Evolutionary conservation across 1,140 invertebrate genomes (phyloP), one percentile per base, ranked within the genome.

Genomic region (Drosophila sechellia): DNA sequence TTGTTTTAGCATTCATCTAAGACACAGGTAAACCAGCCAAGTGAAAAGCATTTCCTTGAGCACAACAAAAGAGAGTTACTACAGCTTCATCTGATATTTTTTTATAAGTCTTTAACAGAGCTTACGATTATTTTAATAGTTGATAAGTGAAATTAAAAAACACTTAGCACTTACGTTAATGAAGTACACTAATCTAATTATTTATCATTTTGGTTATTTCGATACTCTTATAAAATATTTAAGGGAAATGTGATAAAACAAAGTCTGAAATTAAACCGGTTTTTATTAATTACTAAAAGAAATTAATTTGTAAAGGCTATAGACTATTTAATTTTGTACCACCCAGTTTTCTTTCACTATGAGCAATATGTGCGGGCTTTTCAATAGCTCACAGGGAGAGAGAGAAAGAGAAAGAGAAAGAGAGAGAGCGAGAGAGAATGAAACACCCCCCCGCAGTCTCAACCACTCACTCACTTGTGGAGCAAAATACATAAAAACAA

Each of bases 321-420:
- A 27, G 27, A 31, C 31, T 31, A 0, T 31, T 31, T 31, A 31
- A 10, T 10, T 31, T 31, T 31, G 6, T 31, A 31, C 31, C 31
- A 31, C 8, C 6, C 8, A 17, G 11, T 43, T 43, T 43, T 60
- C 22, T 20, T 45, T 64, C 53, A 77, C 60, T 42, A 15, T 40
- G 20, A 27, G 52, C 34, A 55, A 77, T 65, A 45, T 71, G 54
- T 13, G 68, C 22, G 10, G 37, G 6, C 13, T 46, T 31, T 46
- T 22, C 37, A 42, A 12, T 13, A 12, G 34, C 46, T 31, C 72
- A 70, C 71, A 54, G 46, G 49, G 35, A 42, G 27, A 8, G 27
- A 31, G 6, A 31, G 1, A 2, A 5, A 8, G 27, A 31, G 6
- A 31, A 0, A 2, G 6, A 31, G 31, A 31, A 6, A 10, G 31